Evolutionary conservation across 2,888 invertebrate genomes (phyloP).

Genomic region (Saturnia pavonia): DNA sequence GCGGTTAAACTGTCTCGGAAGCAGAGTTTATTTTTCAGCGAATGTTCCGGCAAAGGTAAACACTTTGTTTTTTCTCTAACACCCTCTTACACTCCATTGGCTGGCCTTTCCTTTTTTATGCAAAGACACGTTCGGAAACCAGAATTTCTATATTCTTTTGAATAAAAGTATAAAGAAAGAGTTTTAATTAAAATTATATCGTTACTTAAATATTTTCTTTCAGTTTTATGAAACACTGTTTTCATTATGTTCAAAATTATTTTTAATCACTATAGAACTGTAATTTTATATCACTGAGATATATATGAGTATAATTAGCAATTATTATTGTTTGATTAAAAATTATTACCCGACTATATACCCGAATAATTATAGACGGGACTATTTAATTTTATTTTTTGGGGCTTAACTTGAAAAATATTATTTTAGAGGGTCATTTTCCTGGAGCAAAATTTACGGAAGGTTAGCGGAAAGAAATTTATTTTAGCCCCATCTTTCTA

Average conservation of each 20-base stretch:
- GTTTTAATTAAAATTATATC: not conserved
- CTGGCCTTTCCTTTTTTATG: conserved; percentile 46
- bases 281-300: not conserved
- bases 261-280: not conserved
- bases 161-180: not conserved
- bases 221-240: not conserved
- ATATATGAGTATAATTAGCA: not conserved
- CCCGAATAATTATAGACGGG: not conserved
- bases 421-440: not conserved
- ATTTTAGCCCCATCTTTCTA: not conserved
- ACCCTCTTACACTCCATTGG: conserved; percentile 56
- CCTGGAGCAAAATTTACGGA: not conserved
- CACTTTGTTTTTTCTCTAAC: conserved; percentile 59
- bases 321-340: not conserved
- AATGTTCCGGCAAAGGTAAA: conserved; percentile 49
- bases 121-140: conserved; percentile 40
- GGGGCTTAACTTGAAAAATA: not conserved
- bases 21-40: conserved; percentile 60
- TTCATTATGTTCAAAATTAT: not conserved
- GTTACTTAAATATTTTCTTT: not conserved
- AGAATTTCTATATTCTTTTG: not conserved
- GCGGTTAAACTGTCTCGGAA: conserved; percentile 54
- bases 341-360: not conserved
- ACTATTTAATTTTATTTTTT: not conserved
- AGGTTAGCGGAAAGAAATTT: not conserved